Evolutionary conservation across 2,797 vertebrate genomes (phyloP), one percentile per base, ranked within the genome.

Genomic region (Pipistrellus pygmaeus): DNA sequence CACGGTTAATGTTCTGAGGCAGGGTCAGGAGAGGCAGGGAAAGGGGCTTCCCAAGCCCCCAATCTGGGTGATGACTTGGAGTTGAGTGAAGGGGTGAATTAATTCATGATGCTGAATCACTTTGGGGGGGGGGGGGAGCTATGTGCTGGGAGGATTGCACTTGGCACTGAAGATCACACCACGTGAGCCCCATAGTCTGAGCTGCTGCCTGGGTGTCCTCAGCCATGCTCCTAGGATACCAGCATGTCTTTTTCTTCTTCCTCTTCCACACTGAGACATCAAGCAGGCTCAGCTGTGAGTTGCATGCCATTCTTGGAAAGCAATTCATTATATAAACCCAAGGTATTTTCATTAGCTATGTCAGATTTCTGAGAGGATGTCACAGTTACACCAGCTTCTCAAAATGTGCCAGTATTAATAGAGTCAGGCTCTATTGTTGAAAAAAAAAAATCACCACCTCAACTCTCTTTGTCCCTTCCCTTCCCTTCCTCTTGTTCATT

Each of bases 1-100:
- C 97, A 90, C 89, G 78, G 97, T 97, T 98, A 97, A 98, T 96
- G 78, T 97, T 97, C 96, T 97, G 97, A 97, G 97, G 97, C 96
- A 82, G 83, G 83, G 91, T 97, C 96, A 97, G 96, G 93, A 97
- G 94, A 96, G 53, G 48, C 88, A 96, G 88, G 53, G 73, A 87
- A 96, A 71, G 90, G 86, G 83, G 95, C 88, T 97, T 93, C 87
- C 85, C 25, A 77, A 91, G 84, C 76, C 13, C 77, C 57, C 88
- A 85, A 48, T 4, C 0, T 78, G 9, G 88, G 66, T 68, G 93
- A 68, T 97, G 91, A 72, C 95, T 97, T 95, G 86, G 85, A 93
- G 46, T 77, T 75, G 83, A 87, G 80, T 32, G 53, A 93, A 83
- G 10, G 27, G 7, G 30, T 21, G 48, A 89, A 46, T 57, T 21